These are phyloP conservation scores for Dorcus hopei DNA, from an alignment of 2,888 invertebrate genomes.

Conservation along the genomic window DNA sequence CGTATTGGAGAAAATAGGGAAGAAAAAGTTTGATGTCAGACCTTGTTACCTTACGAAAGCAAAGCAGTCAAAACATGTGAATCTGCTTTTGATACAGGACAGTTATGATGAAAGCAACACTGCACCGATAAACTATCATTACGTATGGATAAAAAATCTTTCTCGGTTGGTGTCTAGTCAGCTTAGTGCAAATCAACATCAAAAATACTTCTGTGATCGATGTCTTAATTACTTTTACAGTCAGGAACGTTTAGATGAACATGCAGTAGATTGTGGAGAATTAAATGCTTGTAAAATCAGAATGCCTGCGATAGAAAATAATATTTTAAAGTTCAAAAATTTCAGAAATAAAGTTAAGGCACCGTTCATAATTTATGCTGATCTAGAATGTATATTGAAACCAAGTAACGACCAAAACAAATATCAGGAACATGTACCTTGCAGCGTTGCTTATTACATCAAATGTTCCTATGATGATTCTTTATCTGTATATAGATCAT, in stretches of 20 bases:
- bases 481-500: conserved; percentile 7
- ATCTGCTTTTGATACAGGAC: conserved; percentile 4
- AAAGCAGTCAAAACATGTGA: conserved; percentile 3
- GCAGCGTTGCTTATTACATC: conserved; percentile 11
- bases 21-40: conserved; percentile 2
- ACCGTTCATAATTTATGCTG: not conserved
- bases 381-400: no score
- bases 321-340: conserved; percentile 12
- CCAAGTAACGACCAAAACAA: conserved; percentile 2
- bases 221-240: conserved; percentile 13
- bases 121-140: conserved; percentile 4
- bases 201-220: conserved; percentile 10
- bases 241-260: not conserved
- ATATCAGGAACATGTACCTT: conserved; percentile 12
- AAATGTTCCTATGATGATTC: conserved; percentile 17
- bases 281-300: conserved; percentile 3
- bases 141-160: conserved; percentile 14
- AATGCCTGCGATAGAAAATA: not conserved
- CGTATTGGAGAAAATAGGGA: conserved; percentile 4
- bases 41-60: conserved; percentile 12
- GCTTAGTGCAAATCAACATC: not conserved
- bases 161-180: conserved; percentile 4
- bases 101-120: not conserved
- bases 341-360: conserved; percentile 10
- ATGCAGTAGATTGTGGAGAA: not conserved